Percentiles rank a stretch among this genome's conserved stretches.
These are phyloP conservation scores for Epicauta chinensis DNA, from an alignment of 1,140 invertebrate species.

Conservation along the genomic window DNA sequence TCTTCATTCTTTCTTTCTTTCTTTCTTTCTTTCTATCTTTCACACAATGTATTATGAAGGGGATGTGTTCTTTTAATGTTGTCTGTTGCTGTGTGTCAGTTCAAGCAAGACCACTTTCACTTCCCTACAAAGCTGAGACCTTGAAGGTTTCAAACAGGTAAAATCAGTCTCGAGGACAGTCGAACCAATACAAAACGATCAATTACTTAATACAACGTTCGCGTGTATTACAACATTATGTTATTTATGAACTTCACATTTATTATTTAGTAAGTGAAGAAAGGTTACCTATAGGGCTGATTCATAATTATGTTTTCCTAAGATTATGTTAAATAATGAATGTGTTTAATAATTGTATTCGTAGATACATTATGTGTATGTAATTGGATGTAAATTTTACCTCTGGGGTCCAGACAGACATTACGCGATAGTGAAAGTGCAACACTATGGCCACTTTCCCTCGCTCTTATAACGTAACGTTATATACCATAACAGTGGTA, in stretches of 20 bases:
- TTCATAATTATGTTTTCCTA: too few species aligned
- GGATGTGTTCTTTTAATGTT: slow-evolving; percentile 2
- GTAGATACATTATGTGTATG: slow-evolving; percentile 23
- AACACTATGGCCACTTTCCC: slow-evolving; percentile 41
- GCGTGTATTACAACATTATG: slow-evolving; percentile 35
- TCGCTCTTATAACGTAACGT: slow-evolving; percentile 37
- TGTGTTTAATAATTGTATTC: not conserved
- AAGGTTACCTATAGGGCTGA: too few species aligned
- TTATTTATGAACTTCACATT: slow-evolving; percentile 32
- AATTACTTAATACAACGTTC: slow-evolving; percentile 40
- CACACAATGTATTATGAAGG: too few species aligned
- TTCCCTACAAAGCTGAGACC: slow-evolving; percentile 44
- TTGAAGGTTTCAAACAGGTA: slow-evolving; percentile 45
- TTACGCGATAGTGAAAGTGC: slow-evolving; percentile 44
- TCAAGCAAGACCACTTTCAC: slow-evolving; percentile 44
- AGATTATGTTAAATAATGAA: not conserved
- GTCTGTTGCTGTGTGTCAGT: slow-evolving; percentile 34
- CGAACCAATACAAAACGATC: slow-evolving; percentile 40
- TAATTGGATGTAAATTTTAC: slow-evolving; percentile 16
- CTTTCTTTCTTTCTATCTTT: too few species aligned
- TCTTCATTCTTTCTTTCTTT: too few species aligned
- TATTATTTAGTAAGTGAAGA: not conserved
- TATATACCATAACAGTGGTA: slow-evolving; percentile 38
- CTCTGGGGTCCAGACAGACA: slow-evolving; percentile 29
- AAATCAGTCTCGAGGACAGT: slow-evolving; percentile 45